These are phyloP conservation scores for Tillus elongatus DNA, from an alignment of 2,888 invertebrate species.

Conservation along the genomic window DNA sequence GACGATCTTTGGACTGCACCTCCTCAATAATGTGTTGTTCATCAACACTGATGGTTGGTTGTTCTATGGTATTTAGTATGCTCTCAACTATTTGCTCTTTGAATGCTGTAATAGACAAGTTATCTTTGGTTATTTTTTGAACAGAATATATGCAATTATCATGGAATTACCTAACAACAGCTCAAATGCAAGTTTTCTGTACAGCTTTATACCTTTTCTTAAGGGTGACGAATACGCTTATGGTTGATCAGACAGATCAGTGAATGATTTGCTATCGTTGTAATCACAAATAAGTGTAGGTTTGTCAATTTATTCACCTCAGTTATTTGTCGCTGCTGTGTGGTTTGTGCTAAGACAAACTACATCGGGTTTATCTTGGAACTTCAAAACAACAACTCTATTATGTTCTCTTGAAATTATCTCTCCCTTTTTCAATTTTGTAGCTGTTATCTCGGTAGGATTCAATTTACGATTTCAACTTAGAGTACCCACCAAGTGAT, in stretches of 20 bases:
- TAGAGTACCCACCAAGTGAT: slow-evolving; percentile 18
- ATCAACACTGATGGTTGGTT: too few species aligned
- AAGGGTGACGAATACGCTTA: slow-evolving; percentile 7
- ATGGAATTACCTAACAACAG: too few species aligned
- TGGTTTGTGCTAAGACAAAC: slow-evolving; percentile 8
- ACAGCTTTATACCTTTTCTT: slow-evolving; percentile 9
- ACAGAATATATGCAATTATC: neutral
- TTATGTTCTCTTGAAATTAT: slow-evolving; percentile 16
- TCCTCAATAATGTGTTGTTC: too few species aligned
- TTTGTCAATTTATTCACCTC: slow-evolving; percentile 10
- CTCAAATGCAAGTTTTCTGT: too few species aligned
- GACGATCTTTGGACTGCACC: too few species aligned
- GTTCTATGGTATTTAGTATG: too few species aligned
- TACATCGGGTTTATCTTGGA: slow-evolving; percentile 13
- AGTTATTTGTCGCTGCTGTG: slow-evolving; percentile 6
- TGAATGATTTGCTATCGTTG: slow-evolving; percentile 11
- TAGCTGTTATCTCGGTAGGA: slow-evolving; percentile 15
- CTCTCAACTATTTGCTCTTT: slow-evolving; percentile 1
- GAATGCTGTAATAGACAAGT: slow-evolving; percentile 3
- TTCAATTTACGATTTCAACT: slow-evolving; percentile 19
- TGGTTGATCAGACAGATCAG: slow-evolving; percentile 9
- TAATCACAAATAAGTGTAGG: slow-evolving; percentile 11
- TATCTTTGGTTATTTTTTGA: slow-evolving; percentile 1
- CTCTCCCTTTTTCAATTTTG: slow-evolving; percentile 17
- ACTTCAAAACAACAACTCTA: slow-evolving; percentile 13